Base-by-base conservation (phyloP, 2,888 invertebrate species). In the Ophion obscuratus region DNA sequence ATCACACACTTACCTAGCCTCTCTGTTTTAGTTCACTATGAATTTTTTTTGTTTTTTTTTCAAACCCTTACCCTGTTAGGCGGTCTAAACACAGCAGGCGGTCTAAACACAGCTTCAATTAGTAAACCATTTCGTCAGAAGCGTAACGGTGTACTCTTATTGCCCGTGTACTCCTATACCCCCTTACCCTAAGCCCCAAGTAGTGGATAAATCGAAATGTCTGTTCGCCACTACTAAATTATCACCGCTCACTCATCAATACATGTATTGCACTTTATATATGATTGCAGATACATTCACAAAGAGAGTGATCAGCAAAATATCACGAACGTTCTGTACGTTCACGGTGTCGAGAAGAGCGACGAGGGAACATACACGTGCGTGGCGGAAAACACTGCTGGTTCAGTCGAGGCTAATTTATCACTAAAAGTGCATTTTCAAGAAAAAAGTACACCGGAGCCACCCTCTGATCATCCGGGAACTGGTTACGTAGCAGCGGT, bases 351-450 rank as follows among this genome's bases (percentile, higher is more conserved):
- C 10, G 92, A 93, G 36, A 77, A 89, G 17, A 81, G 88, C 88
- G 97, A 98, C 92, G 98, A 98, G 91, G 98, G 98, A 6, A 97
- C 97, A 10, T 98, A 97, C 92, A 96, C 97, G 4, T 98, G 98
- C 93, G 95, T 97, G 17, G 98, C 98, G 0, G 97, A 97, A 92
- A 98, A 98, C 93, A 96, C 96, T 20, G 98, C 98, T 0, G 98
- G 98, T 17, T 96, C 95, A 83, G 95, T 96, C 0, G 96, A 96
- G 88, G 96, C 97, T 83, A 98, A 98, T 93, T 97, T 97, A 90
- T 98, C 98, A 1, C 95, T 98, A 88, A 95, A 96, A 87, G 96
- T 97, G 71, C 95, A 97, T 87, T 95, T 97, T 20, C 93, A 90
- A 11, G 93, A 93, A 73, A 91, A 89, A 31, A 87, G 89, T 31